phyloP scores from a whole-genome alignment of 30 jellyfish, hydroid and myxozoan species.

The Aurelia coerulea region DNA sequence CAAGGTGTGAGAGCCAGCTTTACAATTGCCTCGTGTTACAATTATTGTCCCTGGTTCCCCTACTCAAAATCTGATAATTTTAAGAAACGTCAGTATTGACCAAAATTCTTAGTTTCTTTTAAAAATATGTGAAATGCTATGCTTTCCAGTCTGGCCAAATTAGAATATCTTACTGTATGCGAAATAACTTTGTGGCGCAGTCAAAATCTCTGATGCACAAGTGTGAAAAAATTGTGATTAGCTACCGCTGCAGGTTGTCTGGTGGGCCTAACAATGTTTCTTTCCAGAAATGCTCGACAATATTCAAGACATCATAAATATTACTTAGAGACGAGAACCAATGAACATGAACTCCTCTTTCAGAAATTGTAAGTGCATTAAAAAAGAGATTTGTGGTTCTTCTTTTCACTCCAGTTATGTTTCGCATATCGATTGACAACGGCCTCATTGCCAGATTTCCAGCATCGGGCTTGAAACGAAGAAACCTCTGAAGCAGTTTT shows the following conservation, averaged over 20 bases:
- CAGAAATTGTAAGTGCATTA: slow-evolving; percentile 24
- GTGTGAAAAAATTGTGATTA: too few relatives aligned
- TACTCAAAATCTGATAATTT: too few relatives aligned
- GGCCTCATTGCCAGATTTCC: slow-evolving; percentile 37
- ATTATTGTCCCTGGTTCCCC: too few relatives aligned
- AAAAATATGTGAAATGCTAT: too few relatives aligned
- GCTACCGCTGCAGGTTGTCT: not conserved
- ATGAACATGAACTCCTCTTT: slow-evolving; percentile 14
- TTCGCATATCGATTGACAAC: slow-evolving; percentile 14
- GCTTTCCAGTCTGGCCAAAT: too few relatives aligned
- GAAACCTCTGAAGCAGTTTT: slow-evolving; percentile 18
- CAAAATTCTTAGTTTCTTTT: too few relatives aligned
- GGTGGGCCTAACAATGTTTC: slow-evolving; percentile 18
- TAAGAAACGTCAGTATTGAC: too few relatives aligned
- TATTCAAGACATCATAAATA: slow-evolving; percentile 54
- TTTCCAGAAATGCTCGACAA: slow-evolving; percentile 74
- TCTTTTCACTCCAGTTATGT: slow-evolving; percentile 31
- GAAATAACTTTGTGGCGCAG: too few relatives aligned
- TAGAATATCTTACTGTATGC: too few relatives aligned
- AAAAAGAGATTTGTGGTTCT: slow-evolving; percentile 25
- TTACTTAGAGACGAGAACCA: slow-evolving; percentile 76
- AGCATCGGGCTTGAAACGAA: slow-evolving; percentile 43
- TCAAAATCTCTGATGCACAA: too few relatives aligned
- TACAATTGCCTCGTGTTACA: too few relatives aligned
- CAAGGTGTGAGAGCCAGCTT: too few relatives aligned